These are phyloP conservation scores for Zelostemma sp. DNA, from an alignment of 1,140 invertebrate genomes.

Conservation along the genomic window DNA sequence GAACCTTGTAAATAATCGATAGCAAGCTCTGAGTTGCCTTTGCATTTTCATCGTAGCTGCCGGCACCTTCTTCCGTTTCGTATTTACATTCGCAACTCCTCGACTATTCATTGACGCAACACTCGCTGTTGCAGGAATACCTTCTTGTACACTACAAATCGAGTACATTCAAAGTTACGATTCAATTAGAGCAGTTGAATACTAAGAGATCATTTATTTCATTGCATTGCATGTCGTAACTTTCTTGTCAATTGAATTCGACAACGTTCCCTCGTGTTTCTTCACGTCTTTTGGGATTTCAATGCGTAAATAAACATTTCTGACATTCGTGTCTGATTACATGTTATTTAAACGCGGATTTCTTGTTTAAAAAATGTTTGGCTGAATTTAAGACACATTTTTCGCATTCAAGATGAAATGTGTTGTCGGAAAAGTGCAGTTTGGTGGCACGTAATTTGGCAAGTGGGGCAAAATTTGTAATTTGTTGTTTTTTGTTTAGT, in stretches of 20 bases:
- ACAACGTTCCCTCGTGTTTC: too few relatives aligned
- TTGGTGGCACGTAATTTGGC: too few relatives aligned
- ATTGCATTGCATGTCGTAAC: neutral
- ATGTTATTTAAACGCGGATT: too few relatives aligned
- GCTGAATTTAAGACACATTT: too few relatives aligned
- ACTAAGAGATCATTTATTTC: neutral
- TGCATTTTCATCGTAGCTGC: conserved; percentile 6
- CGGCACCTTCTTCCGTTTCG: conserved; percentile 1
- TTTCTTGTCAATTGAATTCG: neutral
- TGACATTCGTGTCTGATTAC: too few relatives aligned
- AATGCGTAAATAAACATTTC: too few relatives aligned
- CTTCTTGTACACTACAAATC: neutral
- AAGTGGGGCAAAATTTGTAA: too few relatives aligned
- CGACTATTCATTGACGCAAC: neutral
- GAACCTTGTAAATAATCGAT: conserved; percentile 24
- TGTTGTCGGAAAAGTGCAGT: too few relatives aligned
- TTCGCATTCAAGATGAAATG: too few relatives aligned
- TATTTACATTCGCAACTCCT: conserved; percentile 5
- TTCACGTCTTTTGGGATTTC: too few relatives aligned
- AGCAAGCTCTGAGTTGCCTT: conserved; percentile 7
- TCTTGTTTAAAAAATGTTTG: too few relatives aligned
- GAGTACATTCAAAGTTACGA: neutral
- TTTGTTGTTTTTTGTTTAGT: too few relatives aligned
- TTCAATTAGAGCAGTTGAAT: neutral
- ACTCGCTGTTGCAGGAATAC: neutral